A percentile compares a stretch with the other conserved stretches of the same genome.
Evolutionary conservation across 1,140 invertebrate genomes (phyloP).

Genomic region (Brachionus koreanus): DNA sequence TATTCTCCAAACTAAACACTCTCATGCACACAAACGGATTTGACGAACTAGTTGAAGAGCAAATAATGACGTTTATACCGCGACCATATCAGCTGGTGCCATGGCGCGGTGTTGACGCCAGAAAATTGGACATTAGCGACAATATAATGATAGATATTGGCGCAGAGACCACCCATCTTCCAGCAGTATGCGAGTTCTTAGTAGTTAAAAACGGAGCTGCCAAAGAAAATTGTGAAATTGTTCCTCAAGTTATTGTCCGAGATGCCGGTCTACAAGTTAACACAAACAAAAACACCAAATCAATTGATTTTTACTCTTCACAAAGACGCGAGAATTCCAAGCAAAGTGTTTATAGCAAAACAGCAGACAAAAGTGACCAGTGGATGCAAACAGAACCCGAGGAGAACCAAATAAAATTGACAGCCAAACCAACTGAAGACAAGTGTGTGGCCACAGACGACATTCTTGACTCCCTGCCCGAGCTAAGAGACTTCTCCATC

Average conservation of each 20-base stretch:
- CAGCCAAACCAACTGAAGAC: neutral
- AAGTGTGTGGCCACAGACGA: neutral
- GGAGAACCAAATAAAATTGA: neutral
- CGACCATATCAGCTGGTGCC: neutral
- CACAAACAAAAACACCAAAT: neutral
- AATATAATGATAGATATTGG: conserved; percentile 16
- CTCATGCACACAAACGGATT: neutral
- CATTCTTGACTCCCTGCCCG: neutral
- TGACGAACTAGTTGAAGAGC: neutral
- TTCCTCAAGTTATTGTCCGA: neutral
- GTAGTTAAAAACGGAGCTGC: conserved; percentile 25
- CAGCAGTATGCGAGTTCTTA: conserved; percentile 10
- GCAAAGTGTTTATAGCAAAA: neutral
- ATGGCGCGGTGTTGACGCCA: neutral
- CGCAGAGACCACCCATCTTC: neutral
- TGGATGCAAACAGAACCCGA: neutral
- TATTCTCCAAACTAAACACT: neutral
- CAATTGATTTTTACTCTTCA: neutral
- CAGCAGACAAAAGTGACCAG: neutral
- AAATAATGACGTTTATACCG: neutral
- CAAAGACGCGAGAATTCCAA: neutral
- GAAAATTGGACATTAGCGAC: conserved; percentile 11
- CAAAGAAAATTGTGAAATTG: neutral
- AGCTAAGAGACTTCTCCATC: neutral
- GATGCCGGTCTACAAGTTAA: neutral